These are phyloP conservation scores for Augochlorella aurata DNA, from an alignment of 2,888 invertebrate species.

Conservation along the genomic window DNA sequence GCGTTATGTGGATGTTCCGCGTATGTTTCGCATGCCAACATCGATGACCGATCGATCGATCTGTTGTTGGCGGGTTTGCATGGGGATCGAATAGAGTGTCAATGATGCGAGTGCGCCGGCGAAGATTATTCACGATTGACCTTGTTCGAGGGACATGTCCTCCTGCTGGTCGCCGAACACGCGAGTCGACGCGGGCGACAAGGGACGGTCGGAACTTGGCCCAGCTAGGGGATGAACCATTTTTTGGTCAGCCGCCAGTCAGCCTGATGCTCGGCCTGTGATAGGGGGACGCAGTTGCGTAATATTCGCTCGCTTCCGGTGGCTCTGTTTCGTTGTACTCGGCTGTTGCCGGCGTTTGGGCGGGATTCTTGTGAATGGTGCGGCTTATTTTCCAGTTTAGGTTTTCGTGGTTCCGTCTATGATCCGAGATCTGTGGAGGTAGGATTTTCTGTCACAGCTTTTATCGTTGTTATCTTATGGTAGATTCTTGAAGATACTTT, in stretches of 20 bases:
- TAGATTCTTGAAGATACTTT: no score
- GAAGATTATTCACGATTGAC: constrained; percentile 2
- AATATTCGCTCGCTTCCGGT: neutral
- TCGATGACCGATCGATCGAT: constrained; percentile 15
- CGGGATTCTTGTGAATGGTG: neutral
- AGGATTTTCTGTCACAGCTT: neutral
- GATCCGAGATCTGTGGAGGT: neutral
- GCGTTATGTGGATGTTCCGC: neutral
- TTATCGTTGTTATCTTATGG: neutral
- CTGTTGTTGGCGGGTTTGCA: constrained; percentile 10
- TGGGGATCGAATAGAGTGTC: constrained; percentile 11
- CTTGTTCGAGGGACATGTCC: neutral
- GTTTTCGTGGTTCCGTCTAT: neutral
- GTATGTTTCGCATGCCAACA: neutral
- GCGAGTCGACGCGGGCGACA: neutral
- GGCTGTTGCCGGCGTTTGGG: neutral
- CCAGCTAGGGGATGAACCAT: neutral
- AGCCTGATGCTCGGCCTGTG: neutral
- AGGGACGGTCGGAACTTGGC: neutral
- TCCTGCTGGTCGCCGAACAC: neutral
- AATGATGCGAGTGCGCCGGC: constrained; percentile 3
- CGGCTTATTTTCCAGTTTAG: neutral
- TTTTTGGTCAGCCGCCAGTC: constrained; percentile 3
- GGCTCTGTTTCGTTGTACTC: neutral
- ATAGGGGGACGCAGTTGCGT: neutral